These are phyloP conservation scores for Vespertilio murinus DNA, from an alignment of 2,797 vertebrate species.

Conservation along the genomic window DNA sequence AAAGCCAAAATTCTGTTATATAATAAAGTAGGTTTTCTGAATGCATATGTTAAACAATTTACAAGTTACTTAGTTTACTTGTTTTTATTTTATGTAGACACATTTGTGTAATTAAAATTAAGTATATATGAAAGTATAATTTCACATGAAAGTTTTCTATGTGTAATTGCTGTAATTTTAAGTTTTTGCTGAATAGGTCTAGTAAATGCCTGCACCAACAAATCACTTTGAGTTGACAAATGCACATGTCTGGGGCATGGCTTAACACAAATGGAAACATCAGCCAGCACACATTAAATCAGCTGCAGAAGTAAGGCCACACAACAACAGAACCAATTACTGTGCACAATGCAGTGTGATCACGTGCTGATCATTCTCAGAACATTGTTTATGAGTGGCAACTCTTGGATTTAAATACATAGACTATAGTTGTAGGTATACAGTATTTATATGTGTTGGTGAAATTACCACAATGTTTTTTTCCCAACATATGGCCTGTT, in stretches of 20 bases:
- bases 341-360: fast-evolving
- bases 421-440: neutral
- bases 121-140: neutral
- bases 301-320: neutral
- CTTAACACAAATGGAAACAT: neutral
- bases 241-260: neutral
- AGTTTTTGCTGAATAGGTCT: neutral
- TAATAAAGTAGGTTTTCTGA: neutral
- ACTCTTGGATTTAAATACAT: neutral
- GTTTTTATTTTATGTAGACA: neutral
- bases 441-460: neutral
- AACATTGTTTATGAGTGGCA: neutral
- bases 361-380: neutral
- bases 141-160: neutral
- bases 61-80: neutral
- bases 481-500: neutral
- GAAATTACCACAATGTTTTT: neutral
- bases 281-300: neutral
- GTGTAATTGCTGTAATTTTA: neutral
- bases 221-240: neutral
- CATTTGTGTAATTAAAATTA: neutral
- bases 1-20: neutral
- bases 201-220: neutral
- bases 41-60: neutral
- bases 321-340: neutral